Evolutionary conservation across 2,113 vertebrate genomes (phyloP), one percentile per base, ranked within the genome.

Genomic region (Thamnophis sirtalis): DNA sequence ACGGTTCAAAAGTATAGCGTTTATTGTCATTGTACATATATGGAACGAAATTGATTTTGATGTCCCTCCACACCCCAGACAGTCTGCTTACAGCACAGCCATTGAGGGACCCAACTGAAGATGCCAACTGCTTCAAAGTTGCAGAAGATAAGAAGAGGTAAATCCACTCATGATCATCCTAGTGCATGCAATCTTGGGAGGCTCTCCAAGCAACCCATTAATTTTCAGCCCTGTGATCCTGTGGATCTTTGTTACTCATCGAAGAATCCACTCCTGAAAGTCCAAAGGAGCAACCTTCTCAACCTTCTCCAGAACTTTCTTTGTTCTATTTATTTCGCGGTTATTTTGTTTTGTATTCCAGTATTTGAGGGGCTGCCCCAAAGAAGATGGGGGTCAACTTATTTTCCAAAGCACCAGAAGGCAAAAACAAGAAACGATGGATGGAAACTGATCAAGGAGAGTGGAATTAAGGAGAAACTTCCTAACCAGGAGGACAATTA

Each of bases 111-210:
- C 26, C 51, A 51, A 10, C 50, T 9, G 3, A n/a, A n/a, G 33
- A 80, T 19, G 68, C 2, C 68, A 19, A 6, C n/a, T 33, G 68
- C 68, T 80, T 80, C 68, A 19, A 80, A 80, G n/a, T 3, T 80
- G n/a, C 2, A 80, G 68, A 3, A 80, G 15, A 19, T 80, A 6
- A 8, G n/a, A n/a, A n/a, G n/a, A 80, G 6, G 13, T 38, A 38
- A n/a, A 38, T 19, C 68, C n/a, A 17, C 6, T 15, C n/a, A 8
- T 19, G n/a, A 38, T 19, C 38, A 38, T 19, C 15, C 8, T 15
- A n/a, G 2, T 0, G 15, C n/a, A 8, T 19, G 15, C 0, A 5
- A 5, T 17, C n/a, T 17, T 19, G n/a, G 11, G n/a, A 73, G 0
- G 13, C 15, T 33, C 68, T 80, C 2, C 15, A 38, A 7, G 6